phyloP scores from a whole-genome alignment of 1,140 invertebrate genomes.

The Agrilus planipennis region DNA sequence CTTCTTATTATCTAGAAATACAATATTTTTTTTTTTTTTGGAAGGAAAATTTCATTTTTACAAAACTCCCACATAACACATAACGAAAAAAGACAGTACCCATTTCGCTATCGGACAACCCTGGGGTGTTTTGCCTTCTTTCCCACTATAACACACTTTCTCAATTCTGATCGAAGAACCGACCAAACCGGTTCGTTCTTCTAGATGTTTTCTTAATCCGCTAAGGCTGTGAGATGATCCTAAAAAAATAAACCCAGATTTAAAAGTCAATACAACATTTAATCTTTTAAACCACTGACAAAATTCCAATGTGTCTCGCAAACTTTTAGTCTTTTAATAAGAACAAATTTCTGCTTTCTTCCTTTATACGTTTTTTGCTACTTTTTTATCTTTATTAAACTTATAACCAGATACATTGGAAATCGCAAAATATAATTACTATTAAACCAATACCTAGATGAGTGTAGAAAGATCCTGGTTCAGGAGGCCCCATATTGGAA shows the following conservation, averaged over 20 bases:
- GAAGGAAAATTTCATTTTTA: neutral
- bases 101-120: constrained; percentile 97
- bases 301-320: too few relatives aligned
- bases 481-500: constrained; percentile 67
- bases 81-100: constrained; percentile 51
- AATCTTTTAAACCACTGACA: too few relatives aligned
- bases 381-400: too few relatives aligned
- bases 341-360: too few relatives aligned
- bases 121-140: constrained; percentile 91
- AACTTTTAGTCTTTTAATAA: too few relatives aligned
- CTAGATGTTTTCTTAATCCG: constrained; percentile 73
- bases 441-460: constrained; percentile 58
- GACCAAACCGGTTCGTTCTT: constrained; percentile 68
- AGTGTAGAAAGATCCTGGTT: constrained; percentile 77
- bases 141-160: constrained; percentile 87
- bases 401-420: too few relatives aligned
- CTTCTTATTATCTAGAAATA: constrained; percentile 66
- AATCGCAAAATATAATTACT: too few relatives aligned
- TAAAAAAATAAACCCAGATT: constrained; percentile 22
- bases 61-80: neutral
- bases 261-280: too few relatives aligned
- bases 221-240: constrained; percentile 63
- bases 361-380: too few relatives aligned
- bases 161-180: constrained; percentile 86
- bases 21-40: neutral